Base-by-base conservation (phyloP, 2,113 vertebrate species). In the Neopipo cinnamomea region DNA sequence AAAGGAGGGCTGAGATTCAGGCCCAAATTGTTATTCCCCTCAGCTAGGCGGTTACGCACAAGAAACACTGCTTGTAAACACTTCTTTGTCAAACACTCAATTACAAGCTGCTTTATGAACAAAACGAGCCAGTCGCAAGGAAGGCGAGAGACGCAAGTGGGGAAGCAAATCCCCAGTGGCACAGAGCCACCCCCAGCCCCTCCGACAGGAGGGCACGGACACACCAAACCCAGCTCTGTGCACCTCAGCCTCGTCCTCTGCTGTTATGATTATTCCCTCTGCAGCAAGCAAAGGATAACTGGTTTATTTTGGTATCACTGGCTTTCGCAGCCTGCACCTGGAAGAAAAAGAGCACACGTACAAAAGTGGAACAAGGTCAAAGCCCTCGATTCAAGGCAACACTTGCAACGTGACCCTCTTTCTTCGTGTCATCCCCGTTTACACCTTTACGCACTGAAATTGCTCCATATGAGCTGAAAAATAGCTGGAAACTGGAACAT, bases 81-180 rank as follows among this genome's bases (percentile, higher is more conserved):
- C 93, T 88, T 91, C 96, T 96, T 96, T 95, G 96, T 96, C 96
- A 95, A 96, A 96, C 91, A 92, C 95, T 94, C 93, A 93, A 95
- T 97, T 96, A 96, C 88, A 86, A 96, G 95, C 95, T 96, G 96
- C 91, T 94, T 96, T 93, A 94, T 96, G 94, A 96, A 95, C 91
- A 94, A 93, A 97, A 95, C 8, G 91, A 96, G 87, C 56, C 85
- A 93, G 96, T 74, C 0, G 2, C 77, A 85, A 96, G 94, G 86
- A 91, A 88, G 93, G 89, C 14, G 50, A 79, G 92, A 93, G 86
- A 79, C 5, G 4, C 85, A 59, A 87, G 76, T 4, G n/a, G 77
- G 47, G 91, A 86, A 66, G 67, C 59, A 62, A 62, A 44, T 56
- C 33, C 61, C 16, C 27, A 80, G 8, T 24, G 71, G 85, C 85